A percentile compares a stretch with the other conserved stretches of the same genome.
phyloP scores from a whole-genome alignment of 1,140 invertebrate genomes.

The Tribolium madens region DNA sequence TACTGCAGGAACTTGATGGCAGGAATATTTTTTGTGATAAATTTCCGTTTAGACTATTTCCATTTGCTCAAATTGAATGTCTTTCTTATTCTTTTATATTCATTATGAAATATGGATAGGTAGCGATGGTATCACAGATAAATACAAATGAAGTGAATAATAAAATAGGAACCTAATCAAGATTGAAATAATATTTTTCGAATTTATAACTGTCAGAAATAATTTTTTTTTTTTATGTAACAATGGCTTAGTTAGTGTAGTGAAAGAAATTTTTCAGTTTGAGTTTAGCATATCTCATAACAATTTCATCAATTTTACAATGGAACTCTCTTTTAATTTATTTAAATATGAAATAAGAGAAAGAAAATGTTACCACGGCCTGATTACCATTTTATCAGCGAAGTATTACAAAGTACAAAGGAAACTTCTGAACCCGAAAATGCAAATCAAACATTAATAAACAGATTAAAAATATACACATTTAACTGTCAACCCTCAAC shows the following conservation, averaged over 20 bases:
- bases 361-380: too few relatives aligned
- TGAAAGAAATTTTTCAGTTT: too few relatives aligned
- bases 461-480: not conserved
- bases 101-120: not conserved
- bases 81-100: not conserved
- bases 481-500: not conserved
- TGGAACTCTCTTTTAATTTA: too few relatives aligned
- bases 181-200: too few relatives aligned
- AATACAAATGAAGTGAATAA: not conserved
- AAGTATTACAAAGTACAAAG: not conserved
- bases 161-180: too few relatives aligned
- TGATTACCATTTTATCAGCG: not conserved
- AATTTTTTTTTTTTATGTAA: too few relatives aligned
- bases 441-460: not conserved
- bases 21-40: constrained; percentile 27
- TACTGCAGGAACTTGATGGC: not conserved
- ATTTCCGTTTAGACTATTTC: not conserved
- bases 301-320: too few relatives aligned
- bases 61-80: not conserved
- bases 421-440: not conserved
- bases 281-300: too few relatives aligned
- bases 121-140: not conserved
- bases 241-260: too few relatives aligned
- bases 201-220: too few relatives aligned
- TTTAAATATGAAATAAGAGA: too few relatives aligned